Base-by-base conservation (phyloP, 2,797 vertebrate genomes). In the Chelmon rostratus region DNA sequence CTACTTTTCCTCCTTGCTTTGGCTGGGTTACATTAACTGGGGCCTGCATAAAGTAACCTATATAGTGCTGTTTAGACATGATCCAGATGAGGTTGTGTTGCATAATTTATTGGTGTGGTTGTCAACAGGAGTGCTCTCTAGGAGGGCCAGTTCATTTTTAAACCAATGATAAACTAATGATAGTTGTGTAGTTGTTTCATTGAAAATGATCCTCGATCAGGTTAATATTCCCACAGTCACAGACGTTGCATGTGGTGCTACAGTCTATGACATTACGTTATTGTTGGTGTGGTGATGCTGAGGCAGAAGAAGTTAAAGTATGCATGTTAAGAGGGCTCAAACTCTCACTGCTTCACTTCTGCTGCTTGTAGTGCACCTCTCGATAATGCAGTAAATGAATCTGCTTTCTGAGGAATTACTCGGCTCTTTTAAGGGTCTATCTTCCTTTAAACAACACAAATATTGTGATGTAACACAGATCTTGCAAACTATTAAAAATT, bases 31-130 rank as follows among this genome's bases (percentile, higher is more conserved):
- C 82, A 82, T 79, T 69, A 81, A 88, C 85, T 81, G 82, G 69
- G 78, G 78, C 85, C 79, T 68, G 59, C 50, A 57, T 84, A 68
- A 76, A 87, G 76, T 91, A 90, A 93, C 92, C 91, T 80, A 94
- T 84, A 91, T 93, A 87, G 56, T 81, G 77, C 72, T 78, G 82
- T 86, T 86, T 66, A 86, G 73, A 82, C 83, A 78, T 73, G 68
- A 82, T 85, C 85, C 69, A 86, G 61, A 88, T 81, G 62, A 83
- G 63, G 42, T 40, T 75, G 44, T 61, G 83, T 58, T 85, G 81
- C 75, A 86, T 91, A 79, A 91, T 89, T 88, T 66, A 85, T 86
- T 28, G 47, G 37, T 64, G 73, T 71, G 58, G 59, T 70, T 76
- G 72, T 75, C 53, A 68, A 56, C 33, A 62, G 6, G 25, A 63